Percentiles rank a stretch among this genome's conserved stretches.
Conservation (phyloP, 2,113 vertebrate genomes). For the Heloderma charlesbogerti region DNA sequence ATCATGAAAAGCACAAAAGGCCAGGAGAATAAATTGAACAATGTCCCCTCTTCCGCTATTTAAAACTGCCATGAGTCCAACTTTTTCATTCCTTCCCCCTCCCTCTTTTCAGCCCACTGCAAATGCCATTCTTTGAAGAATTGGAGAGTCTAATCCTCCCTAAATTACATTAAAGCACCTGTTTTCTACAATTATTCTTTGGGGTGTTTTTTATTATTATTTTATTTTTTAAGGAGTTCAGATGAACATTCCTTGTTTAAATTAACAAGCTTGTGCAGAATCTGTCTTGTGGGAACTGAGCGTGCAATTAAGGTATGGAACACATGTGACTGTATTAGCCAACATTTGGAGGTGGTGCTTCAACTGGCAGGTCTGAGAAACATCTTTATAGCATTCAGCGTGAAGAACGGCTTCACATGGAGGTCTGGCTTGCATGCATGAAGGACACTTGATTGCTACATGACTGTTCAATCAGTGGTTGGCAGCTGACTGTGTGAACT, state of each 20-base stretch:
- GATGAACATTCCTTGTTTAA: conserved; percentile 38
- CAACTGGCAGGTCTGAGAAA: not conserved
- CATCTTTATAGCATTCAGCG: not conserved
- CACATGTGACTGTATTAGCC: conserved; percentile 2
- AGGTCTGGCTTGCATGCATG: not conserved
- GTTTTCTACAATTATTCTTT: conserved; percentile 37
- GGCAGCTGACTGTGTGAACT: not conserved
- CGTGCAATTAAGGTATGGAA: conserved; percentile 27
- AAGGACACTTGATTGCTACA: not conserved
- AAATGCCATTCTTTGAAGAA: not conserved
- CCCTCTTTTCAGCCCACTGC: not conserved
- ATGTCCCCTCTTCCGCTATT: conserved; percentile 1
- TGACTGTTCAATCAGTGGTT: not conserved
- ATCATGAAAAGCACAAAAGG: conserved; percentile 35
- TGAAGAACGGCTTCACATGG: not conserved
- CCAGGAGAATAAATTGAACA: conserved; percentile 55
- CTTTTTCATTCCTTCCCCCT: conserved; percentile 4
- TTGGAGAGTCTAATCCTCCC: not conserved
- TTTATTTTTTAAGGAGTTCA: conserved; percentile 19
- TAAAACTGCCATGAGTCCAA: not conserved
- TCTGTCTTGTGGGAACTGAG: conserved; percentile 31
- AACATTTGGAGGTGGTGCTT: not conserved
- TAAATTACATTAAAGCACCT: conserved; percentile 36
- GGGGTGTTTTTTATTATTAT: conserved; percentile 13
- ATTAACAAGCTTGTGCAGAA: conserved; percentile 45